Evolutionary conservation across 2,797 vertebrate genomes (phyloP).

Genomic region (Anguilla anguilla): DNA sequence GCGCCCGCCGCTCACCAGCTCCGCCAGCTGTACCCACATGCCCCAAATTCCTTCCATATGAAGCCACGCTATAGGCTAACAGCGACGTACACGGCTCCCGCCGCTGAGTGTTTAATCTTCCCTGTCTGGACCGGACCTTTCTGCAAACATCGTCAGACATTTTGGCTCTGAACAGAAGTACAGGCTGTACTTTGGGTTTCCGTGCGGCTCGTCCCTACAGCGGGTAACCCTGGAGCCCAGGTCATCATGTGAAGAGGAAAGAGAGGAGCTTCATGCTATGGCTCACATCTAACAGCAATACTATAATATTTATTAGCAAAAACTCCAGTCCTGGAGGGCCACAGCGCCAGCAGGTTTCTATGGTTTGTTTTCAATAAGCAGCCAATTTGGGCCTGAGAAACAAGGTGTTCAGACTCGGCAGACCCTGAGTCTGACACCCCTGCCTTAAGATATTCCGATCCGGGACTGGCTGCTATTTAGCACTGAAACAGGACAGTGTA

Average conservation of each 20-base stretch:
- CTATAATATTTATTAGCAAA: too few relatives aligned
- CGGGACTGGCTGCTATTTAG: not conserved
- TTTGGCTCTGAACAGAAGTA: not conserved
- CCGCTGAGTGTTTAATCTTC: not conserved
- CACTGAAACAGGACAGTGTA: not conserved
- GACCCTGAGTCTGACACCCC: too few relatives aligned
- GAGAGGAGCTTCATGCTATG: not conserved
- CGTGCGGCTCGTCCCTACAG: not conserved
- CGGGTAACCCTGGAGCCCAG: not conserved
- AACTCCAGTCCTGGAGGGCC: too few relatives aligned
- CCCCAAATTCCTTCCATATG: conserved; percentile 12
- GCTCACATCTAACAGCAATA: too few relatives aligned
- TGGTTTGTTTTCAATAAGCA: too few relatives aligned
- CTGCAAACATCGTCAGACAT: not conserved
- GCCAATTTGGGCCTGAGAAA: not conserved
- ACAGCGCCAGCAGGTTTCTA: too few relatives aligned
- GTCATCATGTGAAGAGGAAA: not conserved
- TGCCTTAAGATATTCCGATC: not conserved
- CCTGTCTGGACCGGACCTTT: not conserved
- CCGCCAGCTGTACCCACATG: not conserved
- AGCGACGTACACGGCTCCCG: not conserved
- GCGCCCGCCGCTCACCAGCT: not conserved
- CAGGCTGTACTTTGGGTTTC: not conserved
- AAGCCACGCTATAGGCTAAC: conserved; percentile 7
- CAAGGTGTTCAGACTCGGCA: too few relatives aligned